Evolutionary conservation across 2,888 invertebrate species (phyloP), one percentile per base, ranked within the genome.

Genomic region (Acutogordius australiensis): DNA sequence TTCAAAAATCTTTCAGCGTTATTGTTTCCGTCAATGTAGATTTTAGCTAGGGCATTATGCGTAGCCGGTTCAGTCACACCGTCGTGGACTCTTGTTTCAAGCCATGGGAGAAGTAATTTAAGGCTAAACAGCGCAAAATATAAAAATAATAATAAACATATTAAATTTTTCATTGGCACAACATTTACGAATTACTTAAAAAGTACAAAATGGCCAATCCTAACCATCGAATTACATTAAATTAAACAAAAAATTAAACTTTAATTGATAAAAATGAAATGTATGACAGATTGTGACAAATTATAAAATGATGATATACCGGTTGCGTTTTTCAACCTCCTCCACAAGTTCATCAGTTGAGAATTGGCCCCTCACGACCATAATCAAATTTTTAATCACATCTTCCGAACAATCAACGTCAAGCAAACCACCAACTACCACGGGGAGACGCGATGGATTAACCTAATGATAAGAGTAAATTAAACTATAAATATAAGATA

Each of bases 371-470:
- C 88, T 80, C 0, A 97, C 97, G 1, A 91, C 91, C 65, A 91
- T 76, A 67, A 97, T 97, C 64, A 97, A 76, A 73, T 94, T 91
- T 74, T 97, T 99, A 67, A 97, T 99, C 62, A 94, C 90, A 69
- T 97, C 97, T 69, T 97, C 97, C 0, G 87, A 81, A 70, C 97
- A 99, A 71, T 97, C 97, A 18, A 97, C 97, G 71, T 99, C 97
- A 57, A 97, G 73, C 0, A 97, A 76, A 61, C 94, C 97, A 28
- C 97, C 97, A 1, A 99, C 83, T 0, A 97, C 97, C 1, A 94
- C 94, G 0, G 97, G 97, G 66, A 97, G 75, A 65, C 97, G 81
- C 1, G 88, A 87, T 1, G 97, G 90, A 73, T 97, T 99, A 61
- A 91, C 87, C 81, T 81, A 66, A 1, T n/a, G 13, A 1, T 28